phyloP scores from a whole-genome alignment of 2,113 vertebrate genomes.

The Puma concolor region DNA sequence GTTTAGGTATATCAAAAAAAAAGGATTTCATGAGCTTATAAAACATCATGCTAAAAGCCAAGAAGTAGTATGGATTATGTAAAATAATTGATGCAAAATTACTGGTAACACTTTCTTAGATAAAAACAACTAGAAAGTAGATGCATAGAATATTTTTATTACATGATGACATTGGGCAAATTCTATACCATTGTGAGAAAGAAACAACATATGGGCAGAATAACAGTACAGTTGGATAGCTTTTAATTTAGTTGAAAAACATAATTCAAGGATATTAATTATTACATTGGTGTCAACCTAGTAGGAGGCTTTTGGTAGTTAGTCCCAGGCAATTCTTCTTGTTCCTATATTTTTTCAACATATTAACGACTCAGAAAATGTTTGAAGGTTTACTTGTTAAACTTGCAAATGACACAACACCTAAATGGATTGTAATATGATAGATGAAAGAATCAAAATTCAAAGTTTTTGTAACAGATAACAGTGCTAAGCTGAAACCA shows the following conservation, averaged over 20 bases:
- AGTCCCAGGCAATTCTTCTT: neutral
- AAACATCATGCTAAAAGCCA: neutral
- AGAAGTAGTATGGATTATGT: neutral
- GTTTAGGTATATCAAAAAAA: neutral
- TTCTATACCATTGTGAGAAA: neutral
- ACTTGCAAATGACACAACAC: constrained; percentile 5
- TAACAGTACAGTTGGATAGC: neutral
- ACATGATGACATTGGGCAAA: neutral
- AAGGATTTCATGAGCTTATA: neutral
- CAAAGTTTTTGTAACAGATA: constrained; percentile 33
- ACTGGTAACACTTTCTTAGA: neutral
- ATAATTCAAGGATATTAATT: constrained; percentile 32
- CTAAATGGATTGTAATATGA: constrained; percentile 35
- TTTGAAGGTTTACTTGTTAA: constrained; percentile 26
- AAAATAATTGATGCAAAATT: constrained; percentile 28
- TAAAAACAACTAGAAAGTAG: neutral
- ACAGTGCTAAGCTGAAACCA: neutral
- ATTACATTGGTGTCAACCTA: neutral
- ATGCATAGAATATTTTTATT: neutral
- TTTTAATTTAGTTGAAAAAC: constrained; percentile 39
- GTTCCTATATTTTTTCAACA: neutral
- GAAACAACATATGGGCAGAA: neutral
- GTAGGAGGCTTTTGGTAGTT: neutral
- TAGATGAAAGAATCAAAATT: constrained; percentile 19
- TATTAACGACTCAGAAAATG: neutral